Percentiles rank a stretch among this genome's conserved stretches.
These are phyloP conservation scores for Pseudopodoces humilis DNA, from an alignment of 2,113 vertebrate genomes.

Conservation along the genomic window DNA sequence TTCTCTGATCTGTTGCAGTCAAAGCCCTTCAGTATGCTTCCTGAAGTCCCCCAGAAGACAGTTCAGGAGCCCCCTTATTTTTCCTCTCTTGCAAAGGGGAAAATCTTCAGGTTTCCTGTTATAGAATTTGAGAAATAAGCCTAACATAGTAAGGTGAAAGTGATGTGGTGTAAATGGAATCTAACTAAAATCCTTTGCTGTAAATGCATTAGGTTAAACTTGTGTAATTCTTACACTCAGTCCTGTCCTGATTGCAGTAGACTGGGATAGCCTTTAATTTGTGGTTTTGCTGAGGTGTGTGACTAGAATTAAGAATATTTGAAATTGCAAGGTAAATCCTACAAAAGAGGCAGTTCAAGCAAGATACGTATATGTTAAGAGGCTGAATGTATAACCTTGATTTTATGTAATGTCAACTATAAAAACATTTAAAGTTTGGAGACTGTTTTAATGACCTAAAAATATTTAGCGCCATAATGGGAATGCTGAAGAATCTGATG, in stretches of 20 bases:
- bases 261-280: neutral
- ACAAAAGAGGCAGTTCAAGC: neutral
- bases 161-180: neutral
- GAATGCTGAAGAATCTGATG: neutral
- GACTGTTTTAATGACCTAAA: neutral
- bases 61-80: neutral
- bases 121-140: neutral
- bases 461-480: neutral
- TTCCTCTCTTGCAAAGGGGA: neutral
- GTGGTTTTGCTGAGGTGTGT: neutral
- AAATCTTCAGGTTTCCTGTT: neutral
- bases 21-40: neutral
- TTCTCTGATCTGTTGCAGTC: neutral
- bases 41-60: neutral
- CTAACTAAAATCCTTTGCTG: neutral
- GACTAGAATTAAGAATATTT: neutral
- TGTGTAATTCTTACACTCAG: neutral
- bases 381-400: neutral
- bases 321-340: neutral
- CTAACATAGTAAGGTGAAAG: neutral
- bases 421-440: neutral
- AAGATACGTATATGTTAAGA: fast-evolving
- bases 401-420: neutral
- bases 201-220: neutral
- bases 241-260: neutral